These are phyloP conservation scores for Drosophila busckii DNA, from an alignment of 1,140 invertebrate genomes.

Conservation along the genomic window DNA sequence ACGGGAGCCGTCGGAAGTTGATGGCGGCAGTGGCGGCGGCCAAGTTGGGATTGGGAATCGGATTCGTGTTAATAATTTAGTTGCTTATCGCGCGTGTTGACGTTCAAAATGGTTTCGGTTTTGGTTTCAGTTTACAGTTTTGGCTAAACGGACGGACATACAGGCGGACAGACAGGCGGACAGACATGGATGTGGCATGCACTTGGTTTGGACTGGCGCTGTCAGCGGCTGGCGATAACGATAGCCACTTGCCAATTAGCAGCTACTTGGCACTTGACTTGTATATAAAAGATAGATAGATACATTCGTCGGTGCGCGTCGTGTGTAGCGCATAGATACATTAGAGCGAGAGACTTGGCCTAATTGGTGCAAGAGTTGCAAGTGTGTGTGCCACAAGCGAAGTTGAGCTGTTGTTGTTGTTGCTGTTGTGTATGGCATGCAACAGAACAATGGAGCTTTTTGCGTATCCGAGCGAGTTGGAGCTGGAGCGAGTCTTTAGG, in stretches of 20 bases:
- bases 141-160: conserved; percentile 1
- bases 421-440: conserved; percentile 1
- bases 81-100: conserved; percentile 72
- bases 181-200: no score
- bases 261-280: conserved; percentile 52
- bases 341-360: conserved; percentile 3
- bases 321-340: no score
- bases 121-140: background rate
- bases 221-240: conserved; percentile 55
- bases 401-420: background rate
- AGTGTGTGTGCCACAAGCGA: conserved; percentile 7
- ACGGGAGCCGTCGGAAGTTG: conserved; percentile 33
- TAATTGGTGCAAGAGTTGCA: conserved; percentile 13
- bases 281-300: conserved; percentile 7
- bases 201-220: conserved; percentile 31
- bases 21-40: background rate
- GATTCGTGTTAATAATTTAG: conserved; percentile 75
- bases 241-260: conserved; percentile 51
- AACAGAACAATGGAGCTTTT: conserved; percentile 22
- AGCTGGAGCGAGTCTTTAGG: conserved; percentile 37
- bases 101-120: conserved; percentile 64
- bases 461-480: no score
- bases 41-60: conserved; percentile 9
- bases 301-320: no score
- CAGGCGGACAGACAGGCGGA: conserved; percentile 7